phyloP scores from a whole-genome alignment of 1,140 invertebrate species.

The Vollenhovia emeryi region DNA sequence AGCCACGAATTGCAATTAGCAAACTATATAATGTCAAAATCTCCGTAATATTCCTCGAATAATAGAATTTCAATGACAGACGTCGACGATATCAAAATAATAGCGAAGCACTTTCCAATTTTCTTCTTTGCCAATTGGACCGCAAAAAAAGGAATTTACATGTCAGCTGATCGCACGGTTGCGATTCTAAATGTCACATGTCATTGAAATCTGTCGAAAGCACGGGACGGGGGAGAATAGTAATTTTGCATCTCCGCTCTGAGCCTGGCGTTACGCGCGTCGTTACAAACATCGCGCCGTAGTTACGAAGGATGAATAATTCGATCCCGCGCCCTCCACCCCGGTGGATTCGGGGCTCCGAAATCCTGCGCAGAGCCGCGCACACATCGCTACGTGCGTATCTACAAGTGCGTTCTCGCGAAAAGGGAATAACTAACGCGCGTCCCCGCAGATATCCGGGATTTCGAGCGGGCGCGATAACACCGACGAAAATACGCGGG shows the following conservation, averaged over 20 bases:
- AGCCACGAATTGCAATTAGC: background rate
- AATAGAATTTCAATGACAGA: background rate
- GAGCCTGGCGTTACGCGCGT: background rate
- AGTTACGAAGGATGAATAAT: conserved; percentile 31
- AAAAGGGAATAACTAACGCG: conserved; percentile 16
- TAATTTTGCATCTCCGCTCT: conserved; percentile 7
- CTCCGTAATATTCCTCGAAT: background rate
- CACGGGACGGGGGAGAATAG: too few species aligned
- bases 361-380: background rate
- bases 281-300: conserved; percentile 18
- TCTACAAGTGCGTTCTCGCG: background rate
- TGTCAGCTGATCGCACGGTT: background rate
- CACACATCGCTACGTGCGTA: background rate
- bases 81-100: background rate
- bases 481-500: background rate
- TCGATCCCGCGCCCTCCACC: conserved; percentile 2
- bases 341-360: background rate
- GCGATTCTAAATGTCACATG: background rate
- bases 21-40: background rate
- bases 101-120: background rate
- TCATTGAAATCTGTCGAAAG: background rate
- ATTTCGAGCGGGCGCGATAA: background rate
- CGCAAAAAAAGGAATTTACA: background rate
- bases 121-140: background rate
- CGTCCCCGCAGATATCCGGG: background rate